Conservation (phyloP, 2,113 vertebrate species). For the Cygnus buccinator region DNA sequence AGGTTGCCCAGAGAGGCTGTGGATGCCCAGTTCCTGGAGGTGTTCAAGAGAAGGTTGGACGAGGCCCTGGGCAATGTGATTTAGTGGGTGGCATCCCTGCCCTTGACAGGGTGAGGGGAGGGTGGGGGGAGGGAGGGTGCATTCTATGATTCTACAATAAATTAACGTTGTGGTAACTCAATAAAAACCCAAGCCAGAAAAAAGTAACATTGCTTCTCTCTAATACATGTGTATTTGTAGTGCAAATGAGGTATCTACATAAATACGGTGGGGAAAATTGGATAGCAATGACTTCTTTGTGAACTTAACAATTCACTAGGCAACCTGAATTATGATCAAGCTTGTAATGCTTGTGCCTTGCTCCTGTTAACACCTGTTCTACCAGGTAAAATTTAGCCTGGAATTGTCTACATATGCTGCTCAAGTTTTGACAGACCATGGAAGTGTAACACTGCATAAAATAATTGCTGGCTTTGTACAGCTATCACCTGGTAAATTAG, state of each 20-base stretch:
- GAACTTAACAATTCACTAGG: background rate
- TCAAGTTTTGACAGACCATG: background rate
- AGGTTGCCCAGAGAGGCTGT: no score
- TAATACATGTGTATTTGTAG: background rate
- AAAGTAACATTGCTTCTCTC: background rate
- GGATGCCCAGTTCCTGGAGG: no score
- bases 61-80: no score
- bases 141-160: background rate
- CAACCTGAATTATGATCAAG: background rate
- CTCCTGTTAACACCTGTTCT: background rate
- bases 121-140: no score
- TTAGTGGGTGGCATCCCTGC: no score
- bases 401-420: background rate
- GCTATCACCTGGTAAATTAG: background rate
- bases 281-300: background rate
- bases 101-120: no score
- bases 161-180: background rate
- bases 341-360: background rate
- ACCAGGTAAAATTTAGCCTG: background rate
- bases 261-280: background rate
- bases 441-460: background rate
- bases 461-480: background rate
- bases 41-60: no score
- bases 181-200: background rate
- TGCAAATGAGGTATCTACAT: background rate